Base-by-base conservation (phyloP, 2,888 invertebrate species). In the Scotopteryx bipunctaria region DNA sequence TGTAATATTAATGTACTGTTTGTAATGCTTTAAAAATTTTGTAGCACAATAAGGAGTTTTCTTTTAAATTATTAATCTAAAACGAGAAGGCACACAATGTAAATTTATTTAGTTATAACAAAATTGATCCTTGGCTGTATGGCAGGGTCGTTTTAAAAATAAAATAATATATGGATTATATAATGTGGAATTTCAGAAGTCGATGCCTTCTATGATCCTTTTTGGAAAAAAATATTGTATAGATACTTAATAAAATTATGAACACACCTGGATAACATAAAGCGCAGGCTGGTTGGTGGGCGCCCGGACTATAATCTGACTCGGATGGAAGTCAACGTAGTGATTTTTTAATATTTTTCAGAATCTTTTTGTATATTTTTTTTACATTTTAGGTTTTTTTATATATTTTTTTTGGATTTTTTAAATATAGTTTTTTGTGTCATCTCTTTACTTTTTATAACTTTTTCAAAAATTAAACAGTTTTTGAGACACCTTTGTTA, bases 391-490 rank as follows among this genome's bases (percentile, higher is more conserved):
- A 63, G 66, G 46, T 35, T 48, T 51, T 66, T 71, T 69, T 68
- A n/a, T 59, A 52, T 44, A 41, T 68, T 55, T 66, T 60, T 73
- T 73, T 66, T 65, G 57, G 45, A 59, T 68, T 70, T 69, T 67
- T 48, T 71, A 68, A 69, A 63, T 63, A 55, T 64, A 8, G 72
- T 77, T 76, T 80, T 74, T 69, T 62, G 57, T 55, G 70, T 68
- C 68, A 61, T 57, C 68, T 76, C 83, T 58, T 70, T 66, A 72
- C 70, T 79, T 76, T 74, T 79, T 76, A 74, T 67, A 76, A 66
- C 69, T 70, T 80, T 80, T 81, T 76, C 73, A 75, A 83, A 81
- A 83, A 85, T 80, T 75, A 76, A 78, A 80, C 74, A 72, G 71
- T 78, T 81, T 74, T 83, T 73, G 81, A 81, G 86, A 86, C 82